Base-by-base conservation (phyloP, 2,113 vertebrate species). In the Asarcornis scutulata region DNA sequence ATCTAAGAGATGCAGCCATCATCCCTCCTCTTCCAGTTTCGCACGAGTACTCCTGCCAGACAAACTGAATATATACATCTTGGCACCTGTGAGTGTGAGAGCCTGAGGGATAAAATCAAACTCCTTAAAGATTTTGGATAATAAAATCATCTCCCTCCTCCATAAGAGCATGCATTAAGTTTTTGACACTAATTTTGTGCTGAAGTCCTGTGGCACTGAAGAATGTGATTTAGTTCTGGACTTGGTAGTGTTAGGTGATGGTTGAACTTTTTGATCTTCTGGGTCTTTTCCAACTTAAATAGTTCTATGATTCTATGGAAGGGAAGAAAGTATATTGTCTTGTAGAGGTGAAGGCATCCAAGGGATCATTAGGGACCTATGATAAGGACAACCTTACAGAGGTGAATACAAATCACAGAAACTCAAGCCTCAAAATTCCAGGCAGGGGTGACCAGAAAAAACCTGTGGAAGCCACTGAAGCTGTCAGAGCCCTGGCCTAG, bases 291-390 rank as follows among this genome's bases (percentile, higher is more conserved):
- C 62, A 40, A 29, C 62, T 38, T 63, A 63, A 40, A 36, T 64
- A 25, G 40, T 40, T 40, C 38, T 64, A 29, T 38, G 40, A 26
- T 20, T 64, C 11, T 15, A 9, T 50, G 6, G 16, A 88, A 77
- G 16, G 22, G 25, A 88, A 66, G 27, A 50, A 67, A 44, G 5
- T 12, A 53, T 20, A 50, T 20, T 0, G 0, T 17, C 12, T 32
- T 56, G 17, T 44, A 56, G 13, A 56, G 9, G 3, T 48, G 53
- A 76, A 85, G 79, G 14, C 12, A 66, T n/a, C 36, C 25, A 32
- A 73, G 3, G 7, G 12, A 18, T 34, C 85, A 38, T 32, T 13
- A 25, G 48, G 68, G 50, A 38, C 36, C 26, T 44, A 5, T 16
- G 11, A 6, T 46, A 76, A 64, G 7, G 9, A 52, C 7, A 81